Conservation (phyloP, 2,113 vertebrate species). For the Tragelaphus strepsiceros region DNA sequence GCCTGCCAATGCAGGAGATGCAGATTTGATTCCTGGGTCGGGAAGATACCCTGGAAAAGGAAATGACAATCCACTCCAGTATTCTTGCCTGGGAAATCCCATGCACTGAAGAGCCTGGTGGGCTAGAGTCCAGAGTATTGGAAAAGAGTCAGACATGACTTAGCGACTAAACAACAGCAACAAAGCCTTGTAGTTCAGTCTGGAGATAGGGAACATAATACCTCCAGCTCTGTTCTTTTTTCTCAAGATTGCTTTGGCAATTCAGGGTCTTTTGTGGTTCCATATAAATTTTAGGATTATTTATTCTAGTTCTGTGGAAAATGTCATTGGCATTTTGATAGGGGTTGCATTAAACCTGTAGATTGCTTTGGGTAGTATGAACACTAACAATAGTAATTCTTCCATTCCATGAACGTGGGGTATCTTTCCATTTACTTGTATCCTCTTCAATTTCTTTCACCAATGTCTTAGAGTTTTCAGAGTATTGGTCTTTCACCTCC, state of each 20-base stretch:
- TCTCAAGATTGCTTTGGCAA: not conserved
- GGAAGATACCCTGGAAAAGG: not conserved
- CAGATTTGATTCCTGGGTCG: not conserved
- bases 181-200: not conserved
- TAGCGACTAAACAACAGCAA: not conserved
- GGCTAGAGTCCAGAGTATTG: not conserved
- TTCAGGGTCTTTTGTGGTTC: not conserved
- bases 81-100: not conserved
- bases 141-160: not conserved
- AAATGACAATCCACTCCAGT: not conserved
- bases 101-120: not conserved
- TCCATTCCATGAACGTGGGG: not conserved
- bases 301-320: not conserved
- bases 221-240: not conserved
- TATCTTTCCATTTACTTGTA: not conserved
- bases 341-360: not conserved
- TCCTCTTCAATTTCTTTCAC: not conserved
- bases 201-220: not conserved
- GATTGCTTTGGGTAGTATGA: not conserved
- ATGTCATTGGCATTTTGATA: not conserved
- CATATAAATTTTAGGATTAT: not conserved
- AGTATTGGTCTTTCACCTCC: not conserved
- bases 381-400: not conserved
- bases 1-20: not conserved
- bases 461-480: not conserved